Evolutionary conservation across 2,113 vertebrate genomes (phyloP).

Genomic region (Pyxicephalus adspersus): DNA sequence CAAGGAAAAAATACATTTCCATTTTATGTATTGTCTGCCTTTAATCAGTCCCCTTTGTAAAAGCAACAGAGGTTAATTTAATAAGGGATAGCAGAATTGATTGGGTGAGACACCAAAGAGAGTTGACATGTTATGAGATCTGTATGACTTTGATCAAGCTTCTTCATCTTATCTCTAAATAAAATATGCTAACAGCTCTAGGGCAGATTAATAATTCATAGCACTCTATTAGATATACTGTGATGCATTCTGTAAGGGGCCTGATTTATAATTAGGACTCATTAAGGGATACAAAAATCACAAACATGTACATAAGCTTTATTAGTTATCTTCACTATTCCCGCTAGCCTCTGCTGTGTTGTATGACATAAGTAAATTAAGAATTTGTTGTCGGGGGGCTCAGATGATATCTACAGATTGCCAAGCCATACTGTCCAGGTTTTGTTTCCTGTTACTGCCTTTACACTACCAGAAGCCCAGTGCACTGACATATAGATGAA

Average conservation of each 20-base stretch:
- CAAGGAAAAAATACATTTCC: too few species aligned
- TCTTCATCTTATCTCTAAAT: slow-evolving; percentile 39
- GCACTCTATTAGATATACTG: slow-evolving; percentile 39
- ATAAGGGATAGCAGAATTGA: not conserved
- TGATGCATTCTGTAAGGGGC: slow-evolving; percentile 23
- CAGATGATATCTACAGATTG: too few species aligned
- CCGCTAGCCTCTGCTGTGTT: too few species aligned
- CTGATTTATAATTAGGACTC: slow-evolving; percentile 29
- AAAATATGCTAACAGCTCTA: slow-evolving; percentile 43
- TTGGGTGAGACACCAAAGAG: not conserved
- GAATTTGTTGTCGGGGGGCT: too few species aligned
- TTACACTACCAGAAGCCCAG: too few species aligned
- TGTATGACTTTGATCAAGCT: slow-evolving; percentile 30
- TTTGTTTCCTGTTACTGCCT: too few species aligned
- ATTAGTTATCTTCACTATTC: too few species aligned
- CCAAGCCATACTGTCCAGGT: too few species aligned
- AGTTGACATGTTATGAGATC: slow-evolving; percentile 26
- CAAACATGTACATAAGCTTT: slow-evolving; percentile 28
- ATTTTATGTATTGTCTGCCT: too few species aligned
- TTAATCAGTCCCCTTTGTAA: not conserved
- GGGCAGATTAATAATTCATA: slow-evolving; percentile 45
- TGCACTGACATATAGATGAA: too few species aligned
- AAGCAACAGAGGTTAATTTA: slow-evolving; percentile 24
- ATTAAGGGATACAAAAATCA: slow-evolving; percentile 23
- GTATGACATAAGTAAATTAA: too few species aligned